Percentiles rank a stretch among this genome's conserved stretches.
These are phyloP conservation scores for Chironomus tentans DNA, from an alignment of 2,888 invertebrate species.

Conservation along the genomic window DNA sequence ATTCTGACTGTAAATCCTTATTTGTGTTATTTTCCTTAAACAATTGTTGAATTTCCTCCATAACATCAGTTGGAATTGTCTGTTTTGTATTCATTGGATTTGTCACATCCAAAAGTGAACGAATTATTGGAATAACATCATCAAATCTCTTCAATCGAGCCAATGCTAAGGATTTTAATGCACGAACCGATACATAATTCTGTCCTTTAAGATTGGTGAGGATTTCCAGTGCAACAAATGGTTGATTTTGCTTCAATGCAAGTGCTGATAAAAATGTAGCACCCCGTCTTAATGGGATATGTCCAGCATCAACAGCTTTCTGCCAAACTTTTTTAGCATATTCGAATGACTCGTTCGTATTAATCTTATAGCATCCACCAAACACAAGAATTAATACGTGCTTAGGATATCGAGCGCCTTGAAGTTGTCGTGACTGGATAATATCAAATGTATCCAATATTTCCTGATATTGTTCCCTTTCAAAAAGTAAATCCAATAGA, in stretches of 20 bases:
- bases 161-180: conserved; percentile 57
- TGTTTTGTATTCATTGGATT: conserved; percentile 45
- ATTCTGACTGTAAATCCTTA: conserved; percentile 48
- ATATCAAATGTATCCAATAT: conserved; percentile 54
- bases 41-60: conserved; percentile 45
- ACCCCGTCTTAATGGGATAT: conserved; percentile 52
- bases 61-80: conserved; percentile 53
- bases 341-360: conserved; percentile 55
- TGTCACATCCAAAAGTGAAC: conserved; percentile 49
- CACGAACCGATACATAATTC: conserved; percentile 58
- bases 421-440: conserved; percentile 51
- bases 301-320: conserved; percentile 48
- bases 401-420: conserved; percentile 57
- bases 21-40: conserved; percentile 46
- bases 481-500: conserved; percentile 60
- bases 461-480: conserved; percentile 56
- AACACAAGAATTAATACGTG: conserved; percentile 56
- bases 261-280: conserved; percentile 54
- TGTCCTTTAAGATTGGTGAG: conserved; percentile 46
- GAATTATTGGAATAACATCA: conserved; percentile 53
- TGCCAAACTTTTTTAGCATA: conserved; percentile 54
- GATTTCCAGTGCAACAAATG: conserved; percentile 60
- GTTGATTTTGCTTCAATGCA: conserved; percentile 57
- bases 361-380: conserved; percentile 70
- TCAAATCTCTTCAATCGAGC: conserved; percentile 53